These are phyloP conservation scores for Brachyhypopomus gauderio DNA, from an alignment of 2,113 vertebrate species.

Conservation along the genomic window DNA sequence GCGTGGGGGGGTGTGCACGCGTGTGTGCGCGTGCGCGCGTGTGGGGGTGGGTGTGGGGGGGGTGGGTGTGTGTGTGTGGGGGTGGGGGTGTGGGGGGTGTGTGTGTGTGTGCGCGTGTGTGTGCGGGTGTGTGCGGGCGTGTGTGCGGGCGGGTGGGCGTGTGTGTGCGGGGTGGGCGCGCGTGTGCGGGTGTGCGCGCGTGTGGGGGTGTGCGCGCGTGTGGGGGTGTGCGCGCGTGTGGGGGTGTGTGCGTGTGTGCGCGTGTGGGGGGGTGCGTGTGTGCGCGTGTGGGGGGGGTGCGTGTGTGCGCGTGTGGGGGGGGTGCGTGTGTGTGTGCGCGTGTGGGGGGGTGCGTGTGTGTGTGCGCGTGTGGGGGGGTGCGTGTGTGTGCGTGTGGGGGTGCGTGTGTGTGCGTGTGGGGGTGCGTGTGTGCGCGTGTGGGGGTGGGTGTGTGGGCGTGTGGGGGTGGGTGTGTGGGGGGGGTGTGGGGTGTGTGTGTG, in stretches of 20 bases:
- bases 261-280: not conserved
- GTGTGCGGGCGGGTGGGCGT: constrained; percentile 36
- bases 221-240: not conserved
- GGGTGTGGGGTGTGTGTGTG: constrained; percentile 16
- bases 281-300: no score
- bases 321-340: constrained; percentile 5
- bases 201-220: not conserved
- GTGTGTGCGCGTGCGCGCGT: no score
- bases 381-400: not conserved
- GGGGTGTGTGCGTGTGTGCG: constrained; percentile 20
- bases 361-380: not conserved
- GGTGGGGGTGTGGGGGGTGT: not conserved
- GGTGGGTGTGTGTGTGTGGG: constrained; percentile 4
- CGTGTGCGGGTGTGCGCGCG: not conserved
- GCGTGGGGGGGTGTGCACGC: not conserved
- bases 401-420: constrained; percentile 5
- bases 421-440: constrained; percentile 11
- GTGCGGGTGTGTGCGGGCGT: constrained; percentile 38
- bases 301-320: not conserved
- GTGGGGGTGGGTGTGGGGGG: not conserved
- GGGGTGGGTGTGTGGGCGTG: no score
- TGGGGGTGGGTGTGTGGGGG: constrained; percentile 4
- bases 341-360: not conserved
- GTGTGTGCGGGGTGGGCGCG: not conserved
- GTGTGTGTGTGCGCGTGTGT: constrained; percentile 20